A percentile compares a stretch with the other conserved stretches of the same genome.
Evolutionary conservation across 1,140 invertebrate species (phyloP).

Genomic region (Centruroides sculpturatus): DNA sequence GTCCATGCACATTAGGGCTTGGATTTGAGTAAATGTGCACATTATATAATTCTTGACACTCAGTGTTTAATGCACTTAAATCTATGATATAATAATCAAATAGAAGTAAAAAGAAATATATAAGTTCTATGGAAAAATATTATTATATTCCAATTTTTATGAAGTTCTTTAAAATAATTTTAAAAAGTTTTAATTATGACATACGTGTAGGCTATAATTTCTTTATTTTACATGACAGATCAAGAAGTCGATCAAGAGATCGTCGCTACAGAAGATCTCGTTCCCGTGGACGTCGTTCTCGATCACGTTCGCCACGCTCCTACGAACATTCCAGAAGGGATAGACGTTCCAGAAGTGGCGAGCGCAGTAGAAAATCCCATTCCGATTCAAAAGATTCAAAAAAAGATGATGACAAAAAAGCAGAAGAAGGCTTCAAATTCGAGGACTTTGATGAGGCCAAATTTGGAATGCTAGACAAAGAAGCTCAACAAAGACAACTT

Average conservation of each 20-base stretch:
- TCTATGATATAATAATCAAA: too few species aligned
- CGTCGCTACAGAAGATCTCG: constrained; percentile 7
- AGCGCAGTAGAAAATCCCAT: constrained; percentile 3
- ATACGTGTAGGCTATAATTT: not conserved
- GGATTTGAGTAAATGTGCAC: too few species aligned
- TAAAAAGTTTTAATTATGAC: not conserved
- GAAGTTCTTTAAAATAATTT: not conserved
- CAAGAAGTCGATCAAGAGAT: not conserved
- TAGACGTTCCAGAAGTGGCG: constrained; percentile 2
- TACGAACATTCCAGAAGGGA: constrained; percentile 12
- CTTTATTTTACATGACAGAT: not conserved
- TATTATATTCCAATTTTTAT: not conserved
- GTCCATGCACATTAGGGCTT: too few species aligned
- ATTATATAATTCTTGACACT: too few species aligned
- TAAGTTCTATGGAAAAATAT: not conserved
- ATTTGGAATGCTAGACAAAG: constrained; percentile 17
- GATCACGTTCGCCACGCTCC: constrained; percentile 21
- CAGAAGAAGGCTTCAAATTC: constrained; percentile 2
- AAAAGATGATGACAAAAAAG: constrained; percentile 14
- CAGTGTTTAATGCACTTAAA: too few species aligned
- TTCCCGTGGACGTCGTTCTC: constrained; percentile 8
- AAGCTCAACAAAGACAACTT: constrained; percentile 58
- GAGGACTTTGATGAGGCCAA: constrained; percentile 12
- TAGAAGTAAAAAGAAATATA: too few species aligned
- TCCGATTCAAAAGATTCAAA: constrained; percentile 8